Evolutionary conservation across 2,888 invertebrate genomes (phyloP).

Genomic region (Dinocampus coccinellae): DNA sequence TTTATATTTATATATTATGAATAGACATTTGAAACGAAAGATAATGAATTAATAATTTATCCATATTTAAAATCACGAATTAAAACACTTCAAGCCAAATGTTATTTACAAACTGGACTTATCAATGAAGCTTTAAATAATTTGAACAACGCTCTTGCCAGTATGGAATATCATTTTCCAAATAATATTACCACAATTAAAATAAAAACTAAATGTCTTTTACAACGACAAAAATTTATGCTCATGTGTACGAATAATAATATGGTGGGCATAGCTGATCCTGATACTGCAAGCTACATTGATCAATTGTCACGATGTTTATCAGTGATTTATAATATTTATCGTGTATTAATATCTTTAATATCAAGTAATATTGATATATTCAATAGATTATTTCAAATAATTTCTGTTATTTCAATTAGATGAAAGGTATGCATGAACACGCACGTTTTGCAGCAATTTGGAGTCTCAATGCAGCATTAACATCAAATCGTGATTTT

Average conservation of each 20-base stretch:
- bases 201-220: constrained; percentile 52
- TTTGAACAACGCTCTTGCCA: constrained; percentile 65
- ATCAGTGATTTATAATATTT: constrained; percentile 66
- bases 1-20: constrained; percentile 8
- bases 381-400: constrained; percentile 9
- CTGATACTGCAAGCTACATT: constrained; percentile 66
- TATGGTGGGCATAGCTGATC: constrained; percentile 54
- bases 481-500: constrained; percentile 72
- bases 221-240: constrained; percentile 61
- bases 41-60: constrained; percentile 56
- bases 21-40: constrained; percentile 50
- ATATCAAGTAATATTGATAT: background rate
- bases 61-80: constrained; percentile 69
- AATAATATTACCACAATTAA: constrained; percentile 51
- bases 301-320: constrained; percentile 70
- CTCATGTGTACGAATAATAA: constrained; percentile 56
- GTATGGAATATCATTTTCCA: constrained; percentile 69
- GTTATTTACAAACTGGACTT: constrained; percentile 67
- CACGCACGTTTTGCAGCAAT: constrained; percentile 74
- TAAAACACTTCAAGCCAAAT: constrained; percentile 67
- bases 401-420: constrained; percentile 9
- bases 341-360: constrained; percentile 63
- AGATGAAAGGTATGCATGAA: constrained; percentile 62
- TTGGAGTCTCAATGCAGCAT: constrained; percentile 72
- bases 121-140: constrained; percentile 63